Percentiles rank a stretch among this genome's conserved stretches.
phyloP scores from a whole-genome alignment of 2,797 vertebrate species.

The Lagodon rhomboides region DNA sequence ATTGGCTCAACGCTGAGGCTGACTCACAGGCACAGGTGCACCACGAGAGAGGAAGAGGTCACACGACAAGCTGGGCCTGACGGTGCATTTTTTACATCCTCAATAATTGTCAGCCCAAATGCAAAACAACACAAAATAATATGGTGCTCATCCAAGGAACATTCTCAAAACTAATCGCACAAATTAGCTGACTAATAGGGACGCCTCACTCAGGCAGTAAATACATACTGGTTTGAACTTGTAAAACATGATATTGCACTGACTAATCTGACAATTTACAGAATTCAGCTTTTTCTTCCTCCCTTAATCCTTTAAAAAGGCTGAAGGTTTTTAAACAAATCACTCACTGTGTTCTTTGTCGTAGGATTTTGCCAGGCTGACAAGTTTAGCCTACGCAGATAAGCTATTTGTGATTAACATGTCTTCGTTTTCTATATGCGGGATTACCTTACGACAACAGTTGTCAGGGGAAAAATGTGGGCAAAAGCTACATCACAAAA shows the following conservation, averaged over 20 bases:
- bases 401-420: constrained; percentile 73
- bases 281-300: constrained; percentile 48
- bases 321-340: constrained; percentile 67
- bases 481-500: constrained; percentile 63
- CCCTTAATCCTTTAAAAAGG: constrained; percentile 77
- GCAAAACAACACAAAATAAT: constrained; percentile 30
- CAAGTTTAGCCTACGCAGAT: constrained; percentile 67
- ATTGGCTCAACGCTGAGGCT: constrained; percentile 73
- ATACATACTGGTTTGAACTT: constrained; percentile 59
- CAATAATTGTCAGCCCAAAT: constrained; percentile 6
- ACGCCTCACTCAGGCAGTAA: constrained; percentile 18
- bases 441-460: constrained; percentile 84
- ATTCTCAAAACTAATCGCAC: background rate
- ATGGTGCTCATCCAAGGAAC: constrained; percentile 2
- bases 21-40: constrained; percentile 81
- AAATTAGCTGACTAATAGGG: constrained; percentile 22
- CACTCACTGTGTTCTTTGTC: constrained; percentile 70
- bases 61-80: constrained; percentile 23
- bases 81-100: constrained; percentile 15
- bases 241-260: constrained; percentile 62
- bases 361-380: constrained; percentile 61
- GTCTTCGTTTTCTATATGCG: constrained; percentile 59
- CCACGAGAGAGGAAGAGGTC: constrained; percentile 61
- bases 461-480: constrained; percentile 77
- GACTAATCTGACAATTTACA: constrained; percentile 58